Base-by-base conservation (phyloP, 2,797 vertebrate genomes). In the Decapterus maruadsi region DNA sequence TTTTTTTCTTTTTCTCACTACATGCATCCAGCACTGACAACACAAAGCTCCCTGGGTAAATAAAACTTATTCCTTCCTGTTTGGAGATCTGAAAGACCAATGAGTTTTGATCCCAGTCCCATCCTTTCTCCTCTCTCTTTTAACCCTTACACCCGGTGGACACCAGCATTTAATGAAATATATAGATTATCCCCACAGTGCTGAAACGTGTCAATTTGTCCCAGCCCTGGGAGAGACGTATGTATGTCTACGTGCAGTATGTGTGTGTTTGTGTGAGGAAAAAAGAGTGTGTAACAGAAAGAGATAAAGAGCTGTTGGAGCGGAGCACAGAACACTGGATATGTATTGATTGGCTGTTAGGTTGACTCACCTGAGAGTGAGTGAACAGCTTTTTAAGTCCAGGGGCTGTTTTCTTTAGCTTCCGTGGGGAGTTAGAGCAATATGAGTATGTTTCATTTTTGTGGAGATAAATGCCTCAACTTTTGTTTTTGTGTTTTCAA, bases 311-410 rank as follows among this genome's bases (percentile, higher is more conserved):
- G 76, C 42, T 83, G 81, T 82, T 73, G 65, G 68, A 79, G 62
- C 61, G 53, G 65, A 86, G 78, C 72, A 53, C 72, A 77, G 68
- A 92, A 82, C 83, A 85, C 69, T 80, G 78, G 83, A 65, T 86
- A 69, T 75, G 51, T 86, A 88, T 90, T 87, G 89, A 92, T 90
- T 82, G 81, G 73, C 70, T 89, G 85, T 90, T 87, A 72, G 64
- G 80, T 77, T 81, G 75, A 78, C 76, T 88, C 87, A 91, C 87
- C 87, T 82, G 87, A 89, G 84, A 89, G 77, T 16, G 60, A 88
- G 66, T 66, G 83, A 85, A 81, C 48, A 71, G 80, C 72, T 59
- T 89, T 89, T 83, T 65, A 80, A 72, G 63, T 78, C 83, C 65
- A 65, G 19, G 11, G 68, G 74, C 74, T 78, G 67, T 85, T 88